phyloP scores from a whole-genome alignment of 2,888 invertebrate genomes.

The Epinotia nisella region DNA sequence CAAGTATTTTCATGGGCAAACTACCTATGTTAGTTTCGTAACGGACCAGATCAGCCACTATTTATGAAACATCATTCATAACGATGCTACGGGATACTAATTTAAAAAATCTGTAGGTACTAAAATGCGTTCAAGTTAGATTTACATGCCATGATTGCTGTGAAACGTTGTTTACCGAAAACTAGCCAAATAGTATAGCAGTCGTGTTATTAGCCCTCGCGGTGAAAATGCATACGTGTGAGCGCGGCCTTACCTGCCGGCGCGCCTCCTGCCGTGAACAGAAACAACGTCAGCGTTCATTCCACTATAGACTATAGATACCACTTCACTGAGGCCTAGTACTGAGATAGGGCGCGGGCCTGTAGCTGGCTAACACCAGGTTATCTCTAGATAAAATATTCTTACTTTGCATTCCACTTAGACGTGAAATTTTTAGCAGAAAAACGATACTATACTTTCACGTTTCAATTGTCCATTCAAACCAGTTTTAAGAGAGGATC shows the following conservation, averaged over 20 bases:
- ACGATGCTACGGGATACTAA: too few species aligned
- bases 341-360: not conserved
- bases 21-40: not conserved
- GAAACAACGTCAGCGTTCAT: slow-evolving; percentile 64
- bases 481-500: too few species aligned
- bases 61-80: too few species aligned
- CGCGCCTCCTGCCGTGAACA: slow-evolving; percentile 82
- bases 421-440: not conserved
- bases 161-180: too few species aligned
- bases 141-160: too few species aligned
- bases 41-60: too few species aligned
- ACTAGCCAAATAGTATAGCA: not conserved
- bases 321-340: not conserved
- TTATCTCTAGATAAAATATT: not conserved
- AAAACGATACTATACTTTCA: not conserved
- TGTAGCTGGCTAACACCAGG: not conserved
- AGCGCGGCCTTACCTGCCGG: slow-evolving; percentile 77
- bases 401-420: not conserved
- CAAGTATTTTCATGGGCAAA: not conserved
- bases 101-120: too few species aligned
- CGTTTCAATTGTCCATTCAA: not conserved
- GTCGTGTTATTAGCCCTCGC: slow-evolving; percentile 38
- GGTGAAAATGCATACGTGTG: slow-evolving; percentile 46
- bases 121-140: too few species aligned
- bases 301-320: slow-evolving; percentile 41